phyloP scores from a whole-genome alignment of 2,113 vertebrate genomes.

The Leucopsar rothschildi region DNA sequence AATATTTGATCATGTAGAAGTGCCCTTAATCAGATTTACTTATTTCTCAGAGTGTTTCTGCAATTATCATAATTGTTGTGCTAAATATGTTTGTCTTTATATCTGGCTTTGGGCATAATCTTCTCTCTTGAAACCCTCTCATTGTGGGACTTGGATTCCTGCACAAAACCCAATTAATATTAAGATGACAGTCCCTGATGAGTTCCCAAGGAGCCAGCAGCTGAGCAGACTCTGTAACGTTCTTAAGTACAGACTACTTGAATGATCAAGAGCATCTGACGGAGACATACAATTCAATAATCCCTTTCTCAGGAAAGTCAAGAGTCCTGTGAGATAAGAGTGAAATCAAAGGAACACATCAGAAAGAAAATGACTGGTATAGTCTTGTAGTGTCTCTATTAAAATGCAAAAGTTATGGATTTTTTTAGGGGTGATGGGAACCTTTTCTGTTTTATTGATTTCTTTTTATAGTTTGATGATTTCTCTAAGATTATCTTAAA shows the following conservation, averaged over 20 bases:
- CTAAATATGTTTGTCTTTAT: constrained; percentile 92
- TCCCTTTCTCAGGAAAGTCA: constrained; percentile 81
- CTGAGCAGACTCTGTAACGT: constrained; percentile 76
- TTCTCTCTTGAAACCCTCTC: constrained; percentile 78
- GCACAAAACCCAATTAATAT: constrained; percentile 94
- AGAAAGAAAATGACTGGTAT: constrained; percentile 76
- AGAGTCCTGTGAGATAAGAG: constrained; percentile 76
- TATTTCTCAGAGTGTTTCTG: constrained; percentile 90
- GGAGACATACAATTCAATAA: constrained; percentile 81
- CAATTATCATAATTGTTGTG: constrained; percentile 98
- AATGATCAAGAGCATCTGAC: constrained; percentile 85
- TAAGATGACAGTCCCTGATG: constrained; percentile 80
- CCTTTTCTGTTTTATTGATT: constrained; percentile 84
- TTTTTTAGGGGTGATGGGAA: constrained; percentile 77
- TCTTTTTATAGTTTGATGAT: constrained; percentile 85
- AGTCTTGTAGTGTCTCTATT: constrained; percentile 77
- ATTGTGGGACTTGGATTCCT: constrained; percentile 79
- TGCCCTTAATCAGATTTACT: constrained; percentile 95
- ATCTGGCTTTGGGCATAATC: constrained; percentile 81
- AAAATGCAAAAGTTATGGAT: constrained; percentile 81
- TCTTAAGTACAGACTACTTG: constrained; percentile 81
- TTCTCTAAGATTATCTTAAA: constrained; percentile 83
- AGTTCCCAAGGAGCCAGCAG: constrained; percentile 75
- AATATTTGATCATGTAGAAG: constrained; percentile 97
- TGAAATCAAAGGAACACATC: constrained; percentile 81